phyloP scores from a whole-genome alignment of 2,113 vertebrate genomes.

The Bubalus kerabau region DNA sequence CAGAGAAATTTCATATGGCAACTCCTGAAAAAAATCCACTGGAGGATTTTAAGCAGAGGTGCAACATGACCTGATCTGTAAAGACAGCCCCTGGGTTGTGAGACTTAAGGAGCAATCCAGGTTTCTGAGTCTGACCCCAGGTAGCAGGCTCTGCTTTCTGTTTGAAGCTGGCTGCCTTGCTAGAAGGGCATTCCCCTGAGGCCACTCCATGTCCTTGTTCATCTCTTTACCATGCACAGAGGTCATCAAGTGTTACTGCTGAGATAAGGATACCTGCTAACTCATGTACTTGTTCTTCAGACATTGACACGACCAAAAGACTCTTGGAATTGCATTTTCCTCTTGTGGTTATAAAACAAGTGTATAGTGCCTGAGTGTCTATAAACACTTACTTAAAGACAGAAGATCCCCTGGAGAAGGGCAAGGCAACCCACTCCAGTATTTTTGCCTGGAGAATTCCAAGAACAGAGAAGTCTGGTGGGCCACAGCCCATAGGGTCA shows the following conservation, averaged over 20 bases:
- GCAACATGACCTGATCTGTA: not conserved
- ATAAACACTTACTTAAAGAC: not conserved
- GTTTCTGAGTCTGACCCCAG: not conserved
- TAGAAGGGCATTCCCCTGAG: not conserved
- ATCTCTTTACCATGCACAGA: not conserved
- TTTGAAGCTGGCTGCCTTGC: not conserved
- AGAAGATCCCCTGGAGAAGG: not conserved
- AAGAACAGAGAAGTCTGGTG: not conserved
- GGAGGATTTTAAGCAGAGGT: not conserved
- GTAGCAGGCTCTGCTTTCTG: not conserved
- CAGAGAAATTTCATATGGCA: not conserved
- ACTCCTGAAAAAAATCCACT: not conserved
- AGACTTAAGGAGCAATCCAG: not conserved
- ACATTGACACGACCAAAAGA: not conserved
- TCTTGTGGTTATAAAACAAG: not conserved
- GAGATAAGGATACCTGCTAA: not conserved
- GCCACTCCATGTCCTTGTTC: rapidly evolving
- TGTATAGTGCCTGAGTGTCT: not conserved
- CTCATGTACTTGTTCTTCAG: not conserved
- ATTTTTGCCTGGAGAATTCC: not conserved
- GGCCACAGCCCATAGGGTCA: not conserved
- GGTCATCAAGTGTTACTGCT: not conserved
- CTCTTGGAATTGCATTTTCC: not conserved
- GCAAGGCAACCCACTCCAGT: not conserved
- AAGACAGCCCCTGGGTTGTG: not conserved